Evolutionary conservation across 2,113 vertebrate genomes (phyloP).

Genomic region (Erythrocercus mccallii): DNA sequence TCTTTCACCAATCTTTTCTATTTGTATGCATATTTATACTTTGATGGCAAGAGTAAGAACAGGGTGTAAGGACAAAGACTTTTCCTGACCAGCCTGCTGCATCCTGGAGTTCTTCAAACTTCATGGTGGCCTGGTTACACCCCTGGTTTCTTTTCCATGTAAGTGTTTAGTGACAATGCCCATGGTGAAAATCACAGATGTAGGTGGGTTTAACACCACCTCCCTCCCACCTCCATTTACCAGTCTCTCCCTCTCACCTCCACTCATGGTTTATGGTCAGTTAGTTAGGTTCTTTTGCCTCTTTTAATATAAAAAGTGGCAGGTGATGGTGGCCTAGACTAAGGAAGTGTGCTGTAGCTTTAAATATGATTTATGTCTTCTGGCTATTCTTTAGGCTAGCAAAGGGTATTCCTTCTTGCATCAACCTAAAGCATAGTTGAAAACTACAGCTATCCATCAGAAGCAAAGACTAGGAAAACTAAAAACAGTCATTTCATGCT

Average conservation of each 20-base stretch:
- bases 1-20: neutral
- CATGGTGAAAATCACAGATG: conserved; percentile 34
- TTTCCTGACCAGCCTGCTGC: neutral
- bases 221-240: neutral
- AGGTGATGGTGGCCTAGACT: neutral
- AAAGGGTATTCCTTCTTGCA: neutral
- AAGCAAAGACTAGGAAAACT: neutral
- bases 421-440: neutral
- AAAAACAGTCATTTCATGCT: neutral
- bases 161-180: neutral
- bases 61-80: neutral
- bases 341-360: neutral
- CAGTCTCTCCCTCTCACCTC: neutral
- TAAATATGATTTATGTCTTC: neutral
- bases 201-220: neutral
- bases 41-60: neutral
- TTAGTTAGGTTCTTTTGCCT: neutral
- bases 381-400: neutral
- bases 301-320: neutral
- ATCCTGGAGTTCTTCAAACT: neutral
- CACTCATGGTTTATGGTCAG: neutral
- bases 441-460: neutral
- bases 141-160: neutral
- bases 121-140: neutral
- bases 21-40: neutral